Evolutionary conservation across 2,113 vertebrate genomes (phyloP).

Genomic region (Urocolius indicus): DNA sequence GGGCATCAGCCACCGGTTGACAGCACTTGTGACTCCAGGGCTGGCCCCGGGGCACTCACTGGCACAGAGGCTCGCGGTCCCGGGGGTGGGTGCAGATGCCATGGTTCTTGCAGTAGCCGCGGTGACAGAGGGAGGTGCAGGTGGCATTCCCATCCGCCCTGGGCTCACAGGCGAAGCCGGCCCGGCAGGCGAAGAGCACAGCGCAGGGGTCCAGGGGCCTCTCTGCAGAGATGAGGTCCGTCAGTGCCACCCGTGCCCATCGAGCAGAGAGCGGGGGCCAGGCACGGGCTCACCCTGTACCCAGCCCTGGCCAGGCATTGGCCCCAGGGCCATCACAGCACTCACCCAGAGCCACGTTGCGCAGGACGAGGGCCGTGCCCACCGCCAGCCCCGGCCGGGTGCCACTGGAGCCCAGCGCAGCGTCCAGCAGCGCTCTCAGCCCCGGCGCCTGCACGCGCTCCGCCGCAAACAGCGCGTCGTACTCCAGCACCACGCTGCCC

Average conservation of each 20-base stretch:
- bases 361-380: slow-evolving; percentile 66
- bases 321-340: fast-evolving
- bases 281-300: fast-evolving
- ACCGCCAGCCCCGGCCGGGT: slow-evolving; percentile 47
- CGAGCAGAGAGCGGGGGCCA: not conserved
- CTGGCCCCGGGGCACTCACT: slow-evolving; percentile 62
- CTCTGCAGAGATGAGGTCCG: not conserved
- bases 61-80: slow-evolving; percentile 79
- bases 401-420: slow-evolving; percentile 43
- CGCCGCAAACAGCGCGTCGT: slow-evolving; percentile 76
- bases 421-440: slow-evolving; percentile 61
- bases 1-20: fast-evolving
- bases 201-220: slow-evolving; percentile 75
- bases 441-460: slow-evolving; percentile 47
- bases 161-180: slow-evolving; percentile 77
- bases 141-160: slow-evolving; percentile 57
- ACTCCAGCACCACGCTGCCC: slow-evolving; percentile 73
- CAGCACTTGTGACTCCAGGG: fast-evolving
- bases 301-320: not conserved
- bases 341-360: slow-evolving; percentile 80
- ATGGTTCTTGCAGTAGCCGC: slow-evolving; percentile 82
- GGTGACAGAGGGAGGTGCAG: slow-evolving; percentile 86
- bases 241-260: not conserved
- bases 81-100: slow-evolving; percentile 86
- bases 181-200: slow-evolving; percentile 78